Evolutionary conservation across 2,113 vertebrate species (phyloP), one percentile per base, ranked within the genome.

Genomic region (Lepus europaeus): DNA sequence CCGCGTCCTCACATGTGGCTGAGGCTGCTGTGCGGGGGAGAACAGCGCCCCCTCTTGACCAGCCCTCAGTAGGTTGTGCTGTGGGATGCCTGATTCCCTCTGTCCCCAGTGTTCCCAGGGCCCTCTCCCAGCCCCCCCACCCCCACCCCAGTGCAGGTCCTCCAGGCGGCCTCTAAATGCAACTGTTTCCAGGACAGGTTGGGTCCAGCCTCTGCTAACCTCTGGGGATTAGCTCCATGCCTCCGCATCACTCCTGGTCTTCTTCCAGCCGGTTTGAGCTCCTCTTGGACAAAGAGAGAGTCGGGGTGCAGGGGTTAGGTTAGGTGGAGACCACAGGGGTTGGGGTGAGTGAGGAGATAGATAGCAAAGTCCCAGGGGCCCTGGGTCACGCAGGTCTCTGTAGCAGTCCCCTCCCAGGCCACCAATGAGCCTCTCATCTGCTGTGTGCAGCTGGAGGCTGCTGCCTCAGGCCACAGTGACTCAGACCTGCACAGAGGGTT

Each of bases 371-470:
- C 2, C 19, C 53, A 9, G 53, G 19, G n/a, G 51, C 23, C 17
- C 19, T 29, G 22, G 53, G 22, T n/a, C 29, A 45, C 11, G 20
- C 23, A 19, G 16, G 53, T 31, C 10, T 23, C 13, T 9, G 12
- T 29, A 31, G 36, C 27, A 6, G 1, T 3, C 13, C 11, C 39
- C 39, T 7, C 0, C 0, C 0, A 14, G 19, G 13, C 49, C 49
- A 49, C 63, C 56, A 2, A 31, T 27, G 45, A 14, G 13, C 10
- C 1, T 16, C 59, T 64, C 8, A 9, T 27, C 4, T 6, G 20
- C 36, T 16, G 39, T 63, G 31, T 1, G n/a, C 64, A 3, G 64
- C 0, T 39, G 64, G 36, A 20, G 36, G n/a, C 25, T 25, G 9
- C 51, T 49, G 17, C 79, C 36, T 72, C 39, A 29, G 5, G 23